Base-by-base conservation (phyloP, 2,797 vertebrate species). In the Hippopotamyrus pictus region DNA sequence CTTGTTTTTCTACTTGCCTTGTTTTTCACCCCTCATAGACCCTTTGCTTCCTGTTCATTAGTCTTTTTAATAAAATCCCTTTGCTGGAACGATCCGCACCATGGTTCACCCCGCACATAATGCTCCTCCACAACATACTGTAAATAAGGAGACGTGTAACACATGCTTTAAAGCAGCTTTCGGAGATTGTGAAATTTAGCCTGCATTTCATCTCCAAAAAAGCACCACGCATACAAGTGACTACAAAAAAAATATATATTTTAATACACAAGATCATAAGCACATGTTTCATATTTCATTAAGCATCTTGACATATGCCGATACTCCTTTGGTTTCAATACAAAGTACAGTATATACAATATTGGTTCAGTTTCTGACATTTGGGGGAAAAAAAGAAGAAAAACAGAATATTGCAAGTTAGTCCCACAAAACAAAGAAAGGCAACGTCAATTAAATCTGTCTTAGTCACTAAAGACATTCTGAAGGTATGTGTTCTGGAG, bases 241-340 rank as follows among this genome's bases (percentile, higher is more conserved):
- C 69, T 91, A 89, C 17, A 89, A 92, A 91, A 91, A 87, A 88
- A 91, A 91, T 88, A 90, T 51, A 89, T 57, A 89, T 89, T 92
- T 92, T 93, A 93, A 92, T 92, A 89, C 90, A 92, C 91, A 89
- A 89, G 84, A 89, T 90, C 79, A 88, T 91, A 90, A 92, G 86
- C 90, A 91, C 91, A 91, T 90, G 90, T 91, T 69, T 89, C 88
- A 90, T 91, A 91, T 87, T 53, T 91, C 69, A 83, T 53, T 46
- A 87, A 88, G 65, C 89, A 86, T 92, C 90, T 90, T 79, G 19
- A 92, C 90, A 88, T 92, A 90, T 84, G 89, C 89, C 86, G 89
- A 88, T 82, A 53, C 85, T 76, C 86, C 62, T 91, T 82, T 79
- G 17, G 19, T 88, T 87, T 90, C 88, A 76, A 89, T 91, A 92